These are phyloP conservation scores for Anniella stebbinsi DNA, from an alignment of 2,797 vertebrate species.

Conservation along the genomic window DNA sequence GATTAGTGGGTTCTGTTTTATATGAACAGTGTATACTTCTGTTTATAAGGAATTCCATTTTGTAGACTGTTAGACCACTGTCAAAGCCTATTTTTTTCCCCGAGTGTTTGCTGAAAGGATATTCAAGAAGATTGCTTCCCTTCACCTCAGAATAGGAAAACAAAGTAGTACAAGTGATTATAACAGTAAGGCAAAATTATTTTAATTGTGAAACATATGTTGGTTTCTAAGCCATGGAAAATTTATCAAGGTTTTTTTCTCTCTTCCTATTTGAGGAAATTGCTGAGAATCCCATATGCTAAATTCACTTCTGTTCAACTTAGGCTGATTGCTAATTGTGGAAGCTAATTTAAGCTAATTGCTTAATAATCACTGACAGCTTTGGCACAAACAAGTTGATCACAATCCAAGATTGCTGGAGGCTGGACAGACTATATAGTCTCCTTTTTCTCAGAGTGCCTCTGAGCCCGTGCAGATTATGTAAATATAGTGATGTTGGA, in stretches of 20 bases:
- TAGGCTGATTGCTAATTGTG: conserved; percentile 10
- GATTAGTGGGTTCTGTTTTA: neutral
- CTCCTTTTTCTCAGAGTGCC: neutral
- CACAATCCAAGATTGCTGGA: neutral
- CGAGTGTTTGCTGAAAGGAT: neutral
- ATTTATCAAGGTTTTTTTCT: neutral
- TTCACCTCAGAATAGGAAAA: conserved; percentile 12
- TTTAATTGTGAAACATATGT: conserved; percentile 18
- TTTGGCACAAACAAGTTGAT: neutral
- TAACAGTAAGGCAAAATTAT: neutral
- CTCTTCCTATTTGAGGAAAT: neutral
- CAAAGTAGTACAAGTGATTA: neutral
- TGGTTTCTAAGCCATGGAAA: neutral
- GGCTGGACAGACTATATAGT: neutral
- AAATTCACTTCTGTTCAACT: neutral
- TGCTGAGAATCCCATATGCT: neutral
- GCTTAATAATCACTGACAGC: conserved; percentile 9
- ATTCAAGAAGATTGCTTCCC: neutral
- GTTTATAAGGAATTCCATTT: neutral
- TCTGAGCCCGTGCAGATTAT: neutral
- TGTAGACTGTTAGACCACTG: neutral
- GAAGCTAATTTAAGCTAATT: conserved; percentile 5
- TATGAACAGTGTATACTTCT: neutral
- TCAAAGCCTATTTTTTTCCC: neutral
- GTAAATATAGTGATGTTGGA: neutral